phyloP scores from a whole-genome alignment of 2,113 vertebrate genomes.

The Nibea albiflora region DNA sequence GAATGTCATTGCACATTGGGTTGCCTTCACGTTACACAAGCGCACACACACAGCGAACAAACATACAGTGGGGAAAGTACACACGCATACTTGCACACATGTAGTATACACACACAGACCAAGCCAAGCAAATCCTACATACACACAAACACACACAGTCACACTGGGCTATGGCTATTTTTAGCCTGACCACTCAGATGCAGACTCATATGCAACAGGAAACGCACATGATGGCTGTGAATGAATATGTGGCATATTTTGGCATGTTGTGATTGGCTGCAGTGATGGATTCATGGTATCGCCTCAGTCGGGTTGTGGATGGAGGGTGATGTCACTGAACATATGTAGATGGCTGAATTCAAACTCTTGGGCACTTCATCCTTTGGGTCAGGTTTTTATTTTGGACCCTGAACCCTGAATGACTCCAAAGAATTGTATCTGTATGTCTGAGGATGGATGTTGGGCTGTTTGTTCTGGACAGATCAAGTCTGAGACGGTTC shows the following conservation, averaged over 20 bases:
- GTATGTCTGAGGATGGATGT: not conserved
- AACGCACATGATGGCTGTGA: constrained; percentile 42
- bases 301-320: not conserved
- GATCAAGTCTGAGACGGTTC: too few species aligned
- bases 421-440: not conserved
- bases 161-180: constrained; percentile 53
- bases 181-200: constrained; percentile 40
- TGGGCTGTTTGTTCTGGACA: too few species aligned
- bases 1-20: constrained; percentile 79
- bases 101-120: constrained; percentile 28
- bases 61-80: not conserved
- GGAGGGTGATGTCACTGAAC: not conserved
- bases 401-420: not conserved
- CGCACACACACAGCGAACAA: constrained; percentile 34
- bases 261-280: constrained; percentile 19
- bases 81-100: constrained; percentile 20
- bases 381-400: not conserved
- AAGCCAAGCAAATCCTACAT: constrained; percentile 40
- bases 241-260: constrained; percentile 38
- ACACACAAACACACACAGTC: constrained; percentile 9
- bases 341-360: not conserved
- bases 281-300: constrained; percentile 22
- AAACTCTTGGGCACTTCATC: not conserved
- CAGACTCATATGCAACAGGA: constrained; percentile 41
- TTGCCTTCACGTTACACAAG: constrained; percentile 57